Base-by-base conservation (phyloP, 2,888 invertebrate genomes). In the Orchesellides sinensis region DNA sequence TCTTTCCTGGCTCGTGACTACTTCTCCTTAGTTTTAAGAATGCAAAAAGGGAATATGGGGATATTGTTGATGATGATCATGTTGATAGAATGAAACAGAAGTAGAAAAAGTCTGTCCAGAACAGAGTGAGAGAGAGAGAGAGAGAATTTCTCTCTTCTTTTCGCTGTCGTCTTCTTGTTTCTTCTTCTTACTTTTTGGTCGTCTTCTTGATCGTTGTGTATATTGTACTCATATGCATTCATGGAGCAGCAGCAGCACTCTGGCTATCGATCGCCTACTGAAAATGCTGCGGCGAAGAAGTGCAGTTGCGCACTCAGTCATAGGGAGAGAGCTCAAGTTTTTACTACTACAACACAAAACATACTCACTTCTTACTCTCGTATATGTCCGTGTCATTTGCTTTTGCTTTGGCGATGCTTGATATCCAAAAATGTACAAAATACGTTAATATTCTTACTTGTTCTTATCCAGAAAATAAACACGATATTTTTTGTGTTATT, bases 261-360 rank as follows among this genome's bases (percentile, higher is more conserved):
- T 78, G 70, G 69, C 59, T 79, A 79, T 79, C 79, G 79, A 79
- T 79, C 79, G 79, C 72, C 79, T 65, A 79, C 79, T 65, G 79
- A 79, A 79, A 79, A 79, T 79, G 72, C 72, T 79, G 79, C 79
- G 79, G 79, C 79, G 79, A 45, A 72, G 63, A 65, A 79, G 79
- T 79, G 79, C 79, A 79, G 79, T 79, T 79, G 79, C 79, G 79
- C 79, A 79, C 72, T 40, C 52, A 75, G 56, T 14, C 35, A 56
- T 47, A 63, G 29, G 59, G 69, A 52, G 49, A 59, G 45, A 56
- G 25, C 4, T 59, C 32, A 68, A 77, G 54, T 54, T 25, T 78
- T 70, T 78, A 69, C 78, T 78, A 61, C 78, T 52, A 77, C 65
- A 65, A 56, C 32, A 32, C 23, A n/a, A n/a, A n/a, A n/a, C n/a